Base-by-base conservation (phyloP, 2,113 vertebrate species). In the Caretta caretta region DNA sequence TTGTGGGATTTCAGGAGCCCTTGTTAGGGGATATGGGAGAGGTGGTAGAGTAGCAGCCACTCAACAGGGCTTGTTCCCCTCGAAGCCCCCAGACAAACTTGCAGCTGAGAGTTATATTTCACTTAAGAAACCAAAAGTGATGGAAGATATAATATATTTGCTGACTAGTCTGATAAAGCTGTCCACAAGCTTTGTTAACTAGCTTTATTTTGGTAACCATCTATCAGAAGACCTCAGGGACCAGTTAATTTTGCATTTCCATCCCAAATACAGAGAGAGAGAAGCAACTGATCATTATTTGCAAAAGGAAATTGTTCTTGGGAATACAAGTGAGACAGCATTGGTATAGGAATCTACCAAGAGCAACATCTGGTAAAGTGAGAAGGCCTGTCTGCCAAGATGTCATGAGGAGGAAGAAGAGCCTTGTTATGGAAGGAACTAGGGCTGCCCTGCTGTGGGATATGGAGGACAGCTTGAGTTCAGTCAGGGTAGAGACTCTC, bases 201-300 rank as follows among this genome's bases (percentile, higher is more conserved):
- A n/a, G 62, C 16, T 35, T 65, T 35, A 65, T 65, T 65, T 65
- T 65, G 31, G 62, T 65, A 35, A 35, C 62, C 59, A 62, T 31
- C 59, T n/a, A 65, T 35, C 6, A n/a, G 13, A 65, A n/a, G 62
- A 65, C 62, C 31, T 65, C 31, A 8, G 62, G 62, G 62, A 65
- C 62, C 16, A 65, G 31, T 65, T 65, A 65, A n/a, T n/a, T 65
- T 65, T 16, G 6, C 62, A 17, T 65, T 65, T 65, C 62, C 16
- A 65, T 31, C 59, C 29, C 13, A 14, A 31, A 31, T 62, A 54
- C 53, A 31, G 59, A 62, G 56, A 57, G 56, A 57, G 56, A 27
- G 29, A 31, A 35, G 62, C 62, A 93, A 75, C 4, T 3, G 10
- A 65, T 17, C 0, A 0, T 13, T 80, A 8, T 14, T 95, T 6